Percentiles rank a stretch among this genome's conserved stretches.
These are phyloP conservation scores for Orthosia incerta DNA, from an alignment of 2,888 invertebrate genomes.

Conservation along the genomic window DNA sequence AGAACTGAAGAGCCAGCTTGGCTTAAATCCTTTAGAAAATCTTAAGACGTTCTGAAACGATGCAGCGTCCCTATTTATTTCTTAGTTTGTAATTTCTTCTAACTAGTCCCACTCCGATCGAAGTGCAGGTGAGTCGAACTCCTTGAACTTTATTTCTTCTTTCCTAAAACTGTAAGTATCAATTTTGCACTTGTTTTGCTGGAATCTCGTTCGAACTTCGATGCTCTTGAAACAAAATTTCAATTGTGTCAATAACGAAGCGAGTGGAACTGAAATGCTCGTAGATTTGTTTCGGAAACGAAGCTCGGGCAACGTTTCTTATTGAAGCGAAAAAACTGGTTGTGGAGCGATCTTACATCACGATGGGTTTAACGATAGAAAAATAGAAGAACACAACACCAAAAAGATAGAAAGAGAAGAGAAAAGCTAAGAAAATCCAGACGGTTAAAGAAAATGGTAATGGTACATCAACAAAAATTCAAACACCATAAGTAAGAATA, in stretches of 20 bases:
- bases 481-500: not conserved
- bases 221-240: not conserved
- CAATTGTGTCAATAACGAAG: conserved; percentile 1
- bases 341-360: not conserved
- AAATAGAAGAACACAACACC: not conserved
- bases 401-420: not conserved
- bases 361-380: not conserved
- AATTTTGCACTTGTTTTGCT: conserved; percentile 3
- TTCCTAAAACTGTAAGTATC: not conserved
- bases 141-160: conserved; percentile 2
- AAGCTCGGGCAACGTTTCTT: no score
- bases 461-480: not conserved
- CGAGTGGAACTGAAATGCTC: not conserved
- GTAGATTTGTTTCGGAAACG: not conserved
- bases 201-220: not conserved
- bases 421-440: not conserved
- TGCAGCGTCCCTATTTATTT: conserved; percentile 14
- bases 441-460: conserved; percentile 7
- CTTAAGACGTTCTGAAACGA: conserved; percentile 4
- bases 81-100: conserved; percentile 20
- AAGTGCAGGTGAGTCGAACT: conserved; percentile 14
- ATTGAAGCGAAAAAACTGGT: not conserved
- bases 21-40: conserved; percentile 8
- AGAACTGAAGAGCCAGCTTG: conserved; percentile 14
- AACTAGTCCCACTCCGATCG: not conserved